phyloP scores from a whole-genome alignment of 23 tunicate species.

The Aplidium turbinatum region DNA sequence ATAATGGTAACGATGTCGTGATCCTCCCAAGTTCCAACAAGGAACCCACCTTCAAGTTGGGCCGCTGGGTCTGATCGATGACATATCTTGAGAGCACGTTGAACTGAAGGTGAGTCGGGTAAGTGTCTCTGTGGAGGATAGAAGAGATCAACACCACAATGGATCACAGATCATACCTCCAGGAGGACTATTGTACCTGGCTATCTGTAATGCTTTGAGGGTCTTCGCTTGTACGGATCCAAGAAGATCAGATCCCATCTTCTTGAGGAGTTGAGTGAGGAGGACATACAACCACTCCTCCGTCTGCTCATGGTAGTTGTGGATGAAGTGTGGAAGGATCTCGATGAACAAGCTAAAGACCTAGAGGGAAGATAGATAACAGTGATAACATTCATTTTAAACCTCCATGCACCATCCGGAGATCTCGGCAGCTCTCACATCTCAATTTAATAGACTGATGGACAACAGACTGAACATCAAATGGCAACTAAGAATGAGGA shows the following conservation, averaged over 20 bases:
- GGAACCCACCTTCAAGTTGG: slow-evolving; percentile 70
- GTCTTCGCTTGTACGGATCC: slow-evolving; percentile 92
- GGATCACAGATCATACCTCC: background rate
- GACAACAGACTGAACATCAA: too few species aligned
- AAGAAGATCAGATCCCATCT: slow-evolving; percentile 84
- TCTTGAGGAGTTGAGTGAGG: slow-evolving; percentile 82
- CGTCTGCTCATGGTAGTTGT: slow-evolving; percentile 60
- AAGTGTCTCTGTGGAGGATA: slow-evolving; percentile 40
- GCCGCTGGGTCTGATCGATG: slow-evolving; percentile 88
- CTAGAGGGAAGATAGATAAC: slow-evolving; percentile 35
- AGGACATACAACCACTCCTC: slow-evolving; percentile 85
- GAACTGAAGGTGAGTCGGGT: slow-evolving; percentile 77
- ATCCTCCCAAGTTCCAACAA: too few species aligned
- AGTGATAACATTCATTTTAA: too few species aligned
- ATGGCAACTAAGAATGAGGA: too few species aligned
- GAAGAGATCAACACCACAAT: too few species aligned
- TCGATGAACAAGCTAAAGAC: slow-evolving; percentile 94
- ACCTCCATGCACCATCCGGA: too few species aligned
- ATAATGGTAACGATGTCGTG: too few species aligned
- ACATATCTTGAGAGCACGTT: slow-evolving; percentile 82
- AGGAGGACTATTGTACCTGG: slow-evolving; percentile 42
- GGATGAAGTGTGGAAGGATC: slow-evolving; percentile 83
- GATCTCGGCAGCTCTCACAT: too few species aligned
- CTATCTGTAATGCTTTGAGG: slow-evolving; percentile 68
- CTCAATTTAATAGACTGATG: too few species aligned